A percentile compares a stretch with the other conserved stretches of the same genome.
phyloP scores from a whole-genome alignment of 2,888 invertebrate species.

The Ormia ochracea region DNA sequence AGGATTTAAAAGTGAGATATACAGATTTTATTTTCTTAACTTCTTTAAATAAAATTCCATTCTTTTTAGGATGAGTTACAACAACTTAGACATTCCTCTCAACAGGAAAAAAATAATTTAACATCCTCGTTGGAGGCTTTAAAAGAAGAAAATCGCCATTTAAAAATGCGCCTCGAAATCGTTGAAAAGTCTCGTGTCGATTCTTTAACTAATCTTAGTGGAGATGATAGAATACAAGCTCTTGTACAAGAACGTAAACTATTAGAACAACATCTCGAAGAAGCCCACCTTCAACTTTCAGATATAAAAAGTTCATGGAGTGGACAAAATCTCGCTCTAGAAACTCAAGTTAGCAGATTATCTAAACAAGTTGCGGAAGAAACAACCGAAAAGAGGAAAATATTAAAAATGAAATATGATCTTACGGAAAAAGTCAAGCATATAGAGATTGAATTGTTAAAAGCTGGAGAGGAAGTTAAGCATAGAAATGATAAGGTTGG shows the following conservation, averaged over 20 bases:
- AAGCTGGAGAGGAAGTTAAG: slow-evolving; percentile 70
- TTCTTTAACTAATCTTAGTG: slow-evolving; percentile 67
- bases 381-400: slow-evolving; percentile 86
- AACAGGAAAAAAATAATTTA: slow-evolving; percentile 83
- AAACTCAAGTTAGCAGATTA: slow-evolving; percentile 91
- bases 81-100: slow-evolving; percentile 84
- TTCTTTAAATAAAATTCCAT: not conserved
- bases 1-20: slow-evolving; percentile 81
- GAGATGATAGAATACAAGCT: slow-evolving; percentile 79
- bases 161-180: slow-evolving; percentile 78
- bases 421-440: slow-evolving; percentile 81
- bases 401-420: slow-evolving; percentile 83
- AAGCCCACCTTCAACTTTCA: slow-evolving; percentile 89
- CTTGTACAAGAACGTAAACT: slow-evolving; percentile 81
- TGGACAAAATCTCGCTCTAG: slow-evolving; percentile 90
- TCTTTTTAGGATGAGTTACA: slow-evolving; percentile 85
- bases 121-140: slow-evolving; percentile 84
- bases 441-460: slow-evolving; percentile 73
- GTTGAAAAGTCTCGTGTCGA: slow-evolving; percentile 74
- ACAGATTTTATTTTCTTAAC: too few species aligned
- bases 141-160: slow-evolving; percentile 85
- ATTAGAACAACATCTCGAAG: slow-evolving; percentile 87
- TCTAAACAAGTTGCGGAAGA: slow-evolving; percentile 91
- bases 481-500: slow-evolving; percentile 75
- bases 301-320: slow-evolving; percentile 96